Evolutionary conservation across 1,140 invertebrate genomes (phyloP).

Genomic region (Macrobrachium nipponense): DNA sequence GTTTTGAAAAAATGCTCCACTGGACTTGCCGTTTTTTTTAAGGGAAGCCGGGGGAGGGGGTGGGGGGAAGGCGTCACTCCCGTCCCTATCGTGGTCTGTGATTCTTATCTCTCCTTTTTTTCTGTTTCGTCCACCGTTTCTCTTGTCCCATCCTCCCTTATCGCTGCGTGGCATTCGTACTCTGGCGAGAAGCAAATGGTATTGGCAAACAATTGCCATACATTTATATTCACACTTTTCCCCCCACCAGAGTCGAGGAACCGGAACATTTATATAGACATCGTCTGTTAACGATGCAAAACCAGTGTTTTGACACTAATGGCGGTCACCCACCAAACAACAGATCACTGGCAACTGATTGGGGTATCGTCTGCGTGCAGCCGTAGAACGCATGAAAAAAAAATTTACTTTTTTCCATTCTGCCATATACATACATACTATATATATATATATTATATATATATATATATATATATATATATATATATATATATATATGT

Average conservation of each 20-base stretch:
- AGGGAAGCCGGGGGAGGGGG: neutral
- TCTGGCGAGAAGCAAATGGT: too few species aligned
- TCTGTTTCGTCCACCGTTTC: too few species aligned
- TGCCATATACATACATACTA: neutral
- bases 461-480: conserved; percentile 5
- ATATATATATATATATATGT: neutral
- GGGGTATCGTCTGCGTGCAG: too few species aligned
- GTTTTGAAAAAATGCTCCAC: too few species aligned
- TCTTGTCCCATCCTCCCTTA: too few species aligned
- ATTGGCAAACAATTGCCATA: neutral
- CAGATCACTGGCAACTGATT: too few species aligned
- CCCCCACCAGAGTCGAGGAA: neutral
- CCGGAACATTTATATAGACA: neutral
- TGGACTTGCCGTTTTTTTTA: neutral
- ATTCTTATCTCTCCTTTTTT: neutral
- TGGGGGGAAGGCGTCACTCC: neutral
- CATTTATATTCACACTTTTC: neutral
- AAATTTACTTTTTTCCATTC: too few species aligned
- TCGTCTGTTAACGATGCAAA: too few species aligned
- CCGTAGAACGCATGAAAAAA: too few species aligned
- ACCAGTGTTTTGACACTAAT: too few species aligned
- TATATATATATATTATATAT: neutral
- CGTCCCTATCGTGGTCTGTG: neutral
- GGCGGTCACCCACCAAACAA: too few species aligned
- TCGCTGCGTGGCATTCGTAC: too few species aligned